phyloP scores from a whole-genome alignment of 2,113 vertebrate genomes.

The Cyprinodon brontotheroides region DNA sequence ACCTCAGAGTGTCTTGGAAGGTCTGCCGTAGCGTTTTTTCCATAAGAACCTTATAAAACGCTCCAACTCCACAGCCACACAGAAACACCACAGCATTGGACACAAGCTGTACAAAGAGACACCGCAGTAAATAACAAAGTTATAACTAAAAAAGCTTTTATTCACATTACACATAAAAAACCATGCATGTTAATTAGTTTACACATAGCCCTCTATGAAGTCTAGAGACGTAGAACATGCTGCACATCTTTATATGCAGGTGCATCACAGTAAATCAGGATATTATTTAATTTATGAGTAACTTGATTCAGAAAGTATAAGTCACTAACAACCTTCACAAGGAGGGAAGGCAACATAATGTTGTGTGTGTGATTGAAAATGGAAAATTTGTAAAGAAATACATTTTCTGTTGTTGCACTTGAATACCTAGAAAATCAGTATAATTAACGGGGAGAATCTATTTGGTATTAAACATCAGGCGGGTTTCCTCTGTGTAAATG shows the following conservation, averaged over 20 bases:
- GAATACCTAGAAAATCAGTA: too few relatives aligned
- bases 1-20: conserved; percentile 90
- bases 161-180: not conserved
- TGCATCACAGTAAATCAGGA: not conserved
- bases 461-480: too few relatives aligned
- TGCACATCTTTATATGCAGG: not conserved
- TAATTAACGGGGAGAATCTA: too few relatives aligned
- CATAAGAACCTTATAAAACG: conserved; percentile 94
- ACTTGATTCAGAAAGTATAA: not conserved
- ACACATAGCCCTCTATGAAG: not conserved
- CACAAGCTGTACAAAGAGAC: conserved; percentile 80
- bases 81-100: conserved; percentile 89
- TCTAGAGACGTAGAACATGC: not conserved
- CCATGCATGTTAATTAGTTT: not conserved
- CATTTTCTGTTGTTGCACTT: too few relatives aligned
- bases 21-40: conserved; percentile 91
- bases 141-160: not conserved
- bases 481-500: too few relatives aligned
- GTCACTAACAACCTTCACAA: not conserved
- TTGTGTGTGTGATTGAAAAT: too few relatives aligned
- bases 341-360: too few relatives aligned
- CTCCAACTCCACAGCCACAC: conserved; percentile 89
- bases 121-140: conserved; percentile 21
- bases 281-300: not conserved
- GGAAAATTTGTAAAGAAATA: too few relatives aligned